Conservation (phyloP, 1,140 invertebrate genomes). For the Penaeus indicus region DNA sequence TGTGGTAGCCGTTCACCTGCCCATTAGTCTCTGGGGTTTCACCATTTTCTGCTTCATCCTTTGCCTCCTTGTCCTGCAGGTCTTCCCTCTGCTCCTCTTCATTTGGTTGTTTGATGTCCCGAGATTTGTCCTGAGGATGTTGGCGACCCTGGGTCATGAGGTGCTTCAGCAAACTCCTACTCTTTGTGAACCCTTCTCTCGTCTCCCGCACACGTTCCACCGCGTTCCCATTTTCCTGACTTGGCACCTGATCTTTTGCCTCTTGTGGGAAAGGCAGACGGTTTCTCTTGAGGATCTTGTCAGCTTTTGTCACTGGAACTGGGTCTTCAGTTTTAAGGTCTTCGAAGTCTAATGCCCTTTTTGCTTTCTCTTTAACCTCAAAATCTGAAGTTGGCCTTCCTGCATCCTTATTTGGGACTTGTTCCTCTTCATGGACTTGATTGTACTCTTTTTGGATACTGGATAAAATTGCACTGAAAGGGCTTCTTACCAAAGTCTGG, state of each 20-base stretch:
- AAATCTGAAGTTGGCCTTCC: constrained; percentile 26
- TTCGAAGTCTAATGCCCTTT: constrained; percentile 56
- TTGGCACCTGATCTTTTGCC: not conserved
- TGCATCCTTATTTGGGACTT: constrained; percentile 8
- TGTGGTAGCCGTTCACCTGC: not conserved
- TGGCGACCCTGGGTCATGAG: constrained; percentile 52
- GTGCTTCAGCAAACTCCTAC: constrained; percentile 59
- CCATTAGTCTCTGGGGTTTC: constrained; percentile 30
- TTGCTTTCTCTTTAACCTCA: constrained; percentile 30
- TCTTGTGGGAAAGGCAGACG: not conserved
- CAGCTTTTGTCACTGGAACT: not conserved
- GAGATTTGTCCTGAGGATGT: constrained; percentile 55
- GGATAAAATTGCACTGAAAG: constrained; percentile 56
- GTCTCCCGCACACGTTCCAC: constrained; percentile 26
- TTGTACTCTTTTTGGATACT: constrained; percentile 55
- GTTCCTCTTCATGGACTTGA: constrained; percentile 33
- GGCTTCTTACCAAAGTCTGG: constrained; percentile 54
- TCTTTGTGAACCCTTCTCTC: constrained; percentile 54
- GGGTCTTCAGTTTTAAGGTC: constrained; percentile 6
- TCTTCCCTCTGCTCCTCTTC: constrained; percentile 35
- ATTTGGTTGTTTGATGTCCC: constrained; percentile 39
- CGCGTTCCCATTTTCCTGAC: not conserved
- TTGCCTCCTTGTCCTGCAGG: constrained; percentile 11
- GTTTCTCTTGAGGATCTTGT: not conserved
- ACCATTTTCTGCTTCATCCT: not conserved